Conservation (phyloP, 2,888 invertebrate species). For the Clistopyga incitator region DNA sequence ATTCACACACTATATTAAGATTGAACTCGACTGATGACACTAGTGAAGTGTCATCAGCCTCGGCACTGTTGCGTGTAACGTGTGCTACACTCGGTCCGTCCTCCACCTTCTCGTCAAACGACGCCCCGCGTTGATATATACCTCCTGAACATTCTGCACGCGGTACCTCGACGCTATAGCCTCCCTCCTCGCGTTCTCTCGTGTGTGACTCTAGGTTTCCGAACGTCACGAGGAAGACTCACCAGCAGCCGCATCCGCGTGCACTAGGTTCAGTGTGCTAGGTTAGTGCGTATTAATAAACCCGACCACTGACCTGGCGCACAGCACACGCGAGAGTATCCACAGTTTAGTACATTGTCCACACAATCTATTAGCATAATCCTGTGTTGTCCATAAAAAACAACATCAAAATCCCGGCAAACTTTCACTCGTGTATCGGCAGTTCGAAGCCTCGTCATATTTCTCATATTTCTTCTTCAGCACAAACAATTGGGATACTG, state of each 20-base stretch:
- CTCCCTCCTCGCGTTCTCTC: background rate
- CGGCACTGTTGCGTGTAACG: constrained; percentile 30
- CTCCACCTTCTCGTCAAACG: constrained; percentile 34
- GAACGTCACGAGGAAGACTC: constrained; percentile 53
- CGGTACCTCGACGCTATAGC: constrained; percentile 1
- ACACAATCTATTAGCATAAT: constrained; percentile 18
- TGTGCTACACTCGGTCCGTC: constrained; percentile 11
- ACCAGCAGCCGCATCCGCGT: constrained; percentile 49
- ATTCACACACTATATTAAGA: constrained; percentile 83
- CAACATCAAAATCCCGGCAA: background rate
- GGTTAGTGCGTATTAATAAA: constrained; percentile 67
- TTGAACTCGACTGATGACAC: constrained; percentile 83
- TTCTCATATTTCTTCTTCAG: too few species aligned
- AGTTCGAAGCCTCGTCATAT: too few species aligned
- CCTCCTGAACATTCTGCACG: constrained; percentile 35
- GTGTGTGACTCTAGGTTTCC: background rate
- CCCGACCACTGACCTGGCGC: constrained; percentile 67
- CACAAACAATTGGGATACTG: too few species aligned
- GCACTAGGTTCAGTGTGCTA: constrained; percentile 63
- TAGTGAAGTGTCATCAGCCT: constrained; percentile 63
- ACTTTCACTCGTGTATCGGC: background rate
- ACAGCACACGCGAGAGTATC: constrained; percentile 26
- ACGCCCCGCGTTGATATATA: constrained; percentile 20
- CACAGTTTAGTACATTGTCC: constrained; percentile 15
- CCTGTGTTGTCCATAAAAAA: constrained; percentile 27